Conservation (phyloP, 2,113 vertebrate species). For the Psammodynastes pulverulentus region DNA sequence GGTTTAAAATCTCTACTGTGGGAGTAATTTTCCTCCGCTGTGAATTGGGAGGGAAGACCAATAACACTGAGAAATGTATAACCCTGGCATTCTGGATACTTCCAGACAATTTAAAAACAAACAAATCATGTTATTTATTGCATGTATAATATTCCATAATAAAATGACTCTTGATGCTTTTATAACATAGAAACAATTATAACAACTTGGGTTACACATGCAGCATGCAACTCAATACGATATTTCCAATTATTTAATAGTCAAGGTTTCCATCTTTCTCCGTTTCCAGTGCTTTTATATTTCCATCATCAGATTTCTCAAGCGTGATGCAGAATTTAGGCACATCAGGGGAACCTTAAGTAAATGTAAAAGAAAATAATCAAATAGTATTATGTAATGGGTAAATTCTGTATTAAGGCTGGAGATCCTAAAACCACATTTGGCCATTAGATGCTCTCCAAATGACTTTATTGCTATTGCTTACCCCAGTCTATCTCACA, state of each 20-base stretch:
- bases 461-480: background rate
- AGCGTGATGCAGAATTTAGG: background rate
- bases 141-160: background rate
- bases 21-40: no score
- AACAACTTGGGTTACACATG: background rate
- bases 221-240: background rate
- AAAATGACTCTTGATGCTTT: background rate
- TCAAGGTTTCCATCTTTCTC: background rate
- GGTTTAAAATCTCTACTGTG: background rate
- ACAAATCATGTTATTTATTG: background rate
- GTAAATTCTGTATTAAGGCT: background rate
- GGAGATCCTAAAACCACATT: background rate
- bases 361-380: background rate
- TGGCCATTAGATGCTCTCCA: background rate
- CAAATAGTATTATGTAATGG: background rate
- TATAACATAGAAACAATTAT: background rate
- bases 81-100: background rate
- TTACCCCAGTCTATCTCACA: background rate
- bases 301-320: background rate
- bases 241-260: background rate
- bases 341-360: background rate
- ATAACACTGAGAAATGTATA: background rate
- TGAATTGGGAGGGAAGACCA: background rate
- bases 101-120: background rate
- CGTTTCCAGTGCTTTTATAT: background rate